Evolutionary conservation across 2,888 invertebrate species (phyloP), one percentile per base, ranked within the genome.

Genomic region (Oscheius sp.): DNA sequence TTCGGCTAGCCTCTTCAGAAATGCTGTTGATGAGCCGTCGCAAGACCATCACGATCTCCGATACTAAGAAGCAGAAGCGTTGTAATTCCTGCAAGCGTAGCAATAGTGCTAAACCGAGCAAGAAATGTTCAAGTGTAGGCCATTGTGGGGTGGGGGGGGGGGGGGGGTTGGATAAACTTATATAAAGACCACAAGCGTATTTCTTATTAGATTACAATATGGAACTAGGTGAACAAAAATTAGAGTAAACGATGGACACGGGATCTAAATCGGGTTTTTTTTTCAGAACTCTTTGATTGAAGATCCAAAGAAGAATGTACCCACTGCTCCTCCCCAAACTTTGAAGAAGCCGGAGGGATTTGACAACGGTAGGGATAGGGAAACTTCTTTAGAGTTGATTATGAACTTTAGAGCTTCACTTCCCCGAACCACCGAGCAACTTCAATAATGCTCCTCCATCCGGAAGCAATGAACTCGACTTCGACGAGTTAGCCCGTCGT

Each of bases 401-500:
- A n/a, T n/a, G n/a, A n/a, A n/a, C n/a, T n/a, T n/a, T 64, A 77
- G 78, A 72, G 24, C 70, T 78, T 32, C 56, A 67, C 20, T 78
- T 83, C 63, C 83, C 83, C 6, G 82, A 81, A 36, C 80, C 80
- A 20, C 83, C 83, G 12, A 77, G 66, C 3, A 77, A 73, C 20
- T 71, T 81, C 67, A 50, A 70, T 22, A 5, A 9, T 5, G 54
- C 45, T 69, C 49, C 44, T 38, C 6, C 36, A 24, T 67, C 64
- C 2, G 68, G 66, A 2, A 67, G 67, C 28, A 59, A 59, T 41
- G 78, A 80, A 26, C 59, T 80, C 24, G 79, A 82, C 56, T 80
- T 83, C 57, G 83, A 83, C 61, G 82, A 83, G 9, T 65, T 83
- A 36, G 78, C 81, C 17, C 66, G 73, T 5, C 78, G 83, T 30